A percentile compares a stretch with the other conserved stretches of the same genome.
These are phyloP conservation scores for Eupeodes luniger DNA, from an alignment of 2,888 invertebrate species.

Conservation along the genomic window DNA sequence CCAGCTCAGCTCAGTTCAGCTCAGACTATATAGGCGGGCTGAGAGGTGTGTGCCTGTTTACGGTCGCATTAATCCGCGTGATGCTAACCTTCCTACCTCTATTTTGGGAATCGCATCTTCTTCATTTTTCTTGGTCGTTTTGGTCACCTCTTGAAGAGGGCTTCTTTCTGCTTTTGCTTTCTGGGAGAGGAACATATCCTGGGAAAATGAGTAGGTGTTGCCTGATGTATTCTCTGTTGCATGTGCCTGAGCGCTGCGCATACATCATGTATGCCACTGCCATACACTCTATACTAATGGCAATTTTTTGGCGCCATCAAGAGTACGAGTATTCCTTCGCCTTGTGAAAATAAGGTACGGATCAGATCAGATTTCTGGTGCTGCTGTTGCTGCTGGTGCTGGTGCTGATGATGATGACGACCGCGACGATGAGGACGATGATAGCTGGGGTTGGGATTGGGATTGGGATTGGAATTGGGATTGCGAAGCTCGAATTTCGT, in stretches of 20 bases:
- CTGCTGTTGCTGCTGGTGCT: slow-evolving; percentile 36
- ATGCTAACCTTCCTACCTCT: slow-evolving; percentile 61
- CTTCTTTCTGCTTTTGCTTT: background rate
- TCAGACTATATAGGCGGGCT: slow-evolving; percentile 19
- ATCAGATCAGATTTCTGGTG: slow-evolving; percentile 51
- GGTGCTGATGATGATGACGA: slow-evolving; percentile 19
- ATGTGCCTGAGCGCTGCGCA: slow-evolving; percentile 48
- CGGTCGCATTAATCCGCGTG: slow-evolving; percentile 66
- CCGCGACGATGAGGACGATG: slow-evolving; percentile 52
- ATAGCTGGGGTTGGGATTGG: slow-evolving; percentile 45
- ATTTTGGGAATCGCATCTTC: slow-evolving; percentile 19
- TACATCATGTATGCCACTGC: slow-evolving; percentile 66
- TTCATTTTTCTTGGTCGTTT: slow-evolving; percentile 29
- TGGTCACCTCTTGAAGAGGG: slow-evolving; percentile 26
- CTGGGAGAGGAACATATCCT: slow-evolving; percentile 44
- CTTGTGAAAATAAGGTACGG: slow-evolving; percentile 34
- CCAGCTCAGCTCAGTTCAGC: background rate
- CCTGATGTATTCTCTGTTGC: slow-evolving; percentile 47
- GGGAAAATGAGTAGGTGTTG: slow-evolving; percentile 75
- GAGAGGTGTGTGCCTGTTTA: slow-evolving; percentile 72
- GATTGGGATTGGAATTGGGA: slow-evolving; percentile 25
- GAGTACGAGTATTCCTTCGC: slow-evolving; percentile 64
- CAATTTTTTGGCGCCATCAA: slow-evolving; percentile 77
- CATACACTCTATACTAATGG: slow-evolving; percentile 58
- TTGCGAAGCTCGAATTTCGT: slow-evolving; percentile 22